Evolutionary conservation across 2,113 vertebrate genomes (phyloP).

Genomic region (Dinomys branickii): DNA sequence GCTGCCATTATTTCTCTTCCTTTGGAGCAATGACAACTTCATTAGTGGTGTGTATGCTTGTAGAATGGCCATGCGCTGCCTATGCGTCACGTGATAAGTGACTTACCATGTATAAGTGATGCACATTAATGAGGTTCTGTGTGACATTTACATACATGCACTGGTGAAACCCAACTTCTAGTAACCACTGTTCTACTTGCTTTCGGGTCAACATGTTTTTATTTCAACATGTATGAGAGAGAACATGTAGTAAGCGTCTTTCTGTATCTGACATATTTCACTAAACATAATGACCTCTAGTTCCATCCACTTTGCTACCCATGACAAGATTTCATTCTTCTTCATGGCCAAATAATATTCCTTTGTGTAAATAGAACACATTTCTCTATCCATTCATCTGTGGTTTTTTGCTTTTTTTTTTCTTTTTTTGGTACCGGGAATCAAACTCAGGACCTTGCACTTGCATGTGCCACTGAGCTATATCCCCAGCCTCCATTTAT

Average conservation of each 20-base stretch:
- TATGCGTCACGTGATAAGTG: neutral
- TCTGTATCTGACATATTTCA: neutral
- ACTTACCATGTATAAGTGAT: neutral
- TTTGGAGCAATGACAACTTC: neutral
- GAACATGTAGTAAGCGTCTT: neutral
- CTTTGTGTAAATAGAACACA: neutral
- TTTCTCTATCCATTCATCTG: neutral
- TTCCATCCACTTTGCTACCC: neutral
- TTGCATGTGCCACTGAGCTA: too few species aligned
- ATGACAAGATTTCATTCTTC: neutral
- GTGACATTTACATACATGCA: neutral
- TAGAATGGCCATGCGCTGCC: neutral
- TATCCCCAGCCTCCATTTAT: neutral
- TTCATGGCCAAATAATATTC: neutral
- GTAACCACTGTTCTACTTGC: neutral
- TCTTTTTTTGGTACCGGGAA: too few species aligned
- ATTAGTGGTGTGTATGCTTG: neutral
- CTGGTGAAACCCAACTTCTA: neutral
- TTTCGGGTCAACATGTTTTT: neutral
- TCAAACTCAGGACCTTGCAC: too few species aligned
- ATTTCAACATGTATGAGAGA: neutral
- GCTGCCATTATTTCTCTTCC: neutral
- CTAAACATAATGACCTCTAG: neutral
- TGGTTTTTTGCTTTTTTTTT: too few species aligned
- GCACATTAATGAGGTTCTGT: neutral